Base-by-base conservation (phyloP, 1,140 invertebrate species). In the Scylla paramamosain region DNA sequence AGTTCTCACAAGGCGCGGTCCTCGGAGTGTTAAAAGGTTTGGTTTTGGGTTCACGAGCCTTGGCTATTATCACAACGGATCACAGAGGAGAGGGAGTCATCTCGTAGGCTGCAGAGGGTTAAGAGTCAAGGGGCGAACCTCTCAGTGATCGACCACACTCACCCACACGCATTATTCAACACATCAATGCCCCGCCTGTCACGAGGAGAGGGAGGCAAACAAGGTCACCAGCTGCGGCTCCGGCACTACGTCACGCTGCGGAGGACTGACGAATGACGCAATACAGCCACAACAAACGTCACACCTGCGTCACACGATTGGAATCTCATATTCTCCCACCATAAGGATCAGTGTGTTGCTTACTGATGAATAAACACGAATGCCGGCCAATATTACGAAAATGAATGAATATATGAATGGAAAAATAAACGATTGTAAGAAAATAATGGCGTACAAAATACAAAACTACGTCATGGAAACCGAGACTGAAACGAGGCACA, bases 1-100 rank as follows among this genome's bases (percentile, higher is more conserved):
- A 39, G 67, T 77, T 20, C 8, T 77, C 67, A 20, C 25, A 77
- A 25, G 25, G 20, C 20, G 67, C 20, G 12, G 1, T 77, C 6
- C 67, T 77, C 12, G 67, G 16, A n/a, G 20, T 25, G 67, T 77
- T 77, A 7, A 25, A 77, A 20, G 67, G 6, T 77, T 77, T 77
- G 20, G 67, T 7, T 77, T 77, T 7, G 20, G 67, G 25, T 90
- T 94, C 93, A 94, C 93, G 46, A 94, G 93, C 59, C 93, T 91
- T 94, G 32, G 28, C 14, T 52, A 83, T 94, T 94, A 94, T 94
- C 93, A 94, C 93, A 94, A 89, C 29, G 59, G 90, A 94, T 94
- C 93, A 94, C 93, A 94, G 93, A 39, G 31, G 32, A 29, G 46
- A 88, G 32, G 45, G 88, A 87, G 83, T 83, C 84, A 83, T 52